Percentiles rank a stretch among this genome's conserved stretches.
Evolutionary conservation across 2,888 invertebrate species (phyloP).

Genomic region (Biston stratarius): DNA sequence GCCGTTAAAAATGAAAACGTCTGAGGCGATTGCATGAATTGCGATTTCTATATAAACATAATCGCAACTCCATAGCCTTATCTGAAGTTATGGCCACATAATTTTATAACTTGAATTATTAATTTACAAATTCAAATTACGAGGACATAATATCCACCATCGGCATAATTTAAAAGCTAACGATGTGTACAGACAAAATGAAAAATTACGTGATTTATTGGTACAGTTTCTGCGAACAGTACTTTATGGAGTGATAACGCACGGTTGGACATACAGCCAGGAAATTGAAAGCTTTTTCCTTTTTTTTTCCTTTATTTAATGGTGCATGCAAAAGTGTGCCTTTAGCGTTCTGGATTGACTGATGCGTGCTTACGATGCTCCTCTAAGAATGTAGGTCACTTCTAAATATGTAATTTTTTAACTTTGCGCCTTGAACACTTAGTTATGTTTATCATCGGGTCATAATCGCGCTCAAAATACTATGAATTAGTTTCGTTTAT

Average conservation of each 20-base stretch:
- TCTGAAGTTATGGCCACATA: slow-evolving; percentile 16
- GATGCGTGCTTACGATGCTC: slow-evolving; percentile 8
- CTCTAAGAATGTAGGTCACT: neutral
- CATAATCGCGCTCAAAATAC: too few species aligned
- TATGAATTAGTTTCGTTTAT: too few species aligned
- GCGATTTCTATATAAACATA: neutral
- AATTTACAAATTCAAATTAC: slow-evolving; percentile 32
- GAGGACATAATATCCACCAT: slow-evolving; percentile 47
- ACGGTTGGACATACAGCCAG: slow-evolving; percentile 53
- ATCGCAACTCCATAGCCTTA: slow-evolving; percentile 11
- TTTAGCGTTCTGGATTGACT: slow-evolving; percentile 20
- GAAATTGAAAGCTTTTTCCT: slow-evolving; percentile 48
- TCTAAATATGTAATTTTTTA: neutral
- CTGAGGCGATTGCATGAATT: neutral
- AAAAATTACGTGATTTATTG: slow-evolving; percentile 70
- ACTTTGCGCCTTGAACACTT: too few species aligned
- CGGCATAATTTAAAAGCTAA: slow-evolving; percentile 55
- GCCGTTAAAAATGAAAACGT: neutral
- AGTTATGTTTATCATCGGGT: too few species aligned
- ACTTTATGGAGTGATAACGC: slow-evolving; percentile 61
- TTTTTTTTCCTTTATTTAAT: slow-evolving; percentile 44
- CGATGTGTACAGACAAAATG: slow-evolving; percentile 64
- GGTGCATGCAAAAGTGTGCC: slow-evolving; percentile 42
- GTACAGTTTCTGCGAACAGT: slow-evolving; percentile 48
- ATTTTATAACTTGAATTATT: slow-evolving; percentile 33